A percentile compares a stretch with the other conserved stretches of the same genome.
Conservation (phyloP, 2,797 vertebrate genomes). For the Hypotaenidia okinawae region DNA sequence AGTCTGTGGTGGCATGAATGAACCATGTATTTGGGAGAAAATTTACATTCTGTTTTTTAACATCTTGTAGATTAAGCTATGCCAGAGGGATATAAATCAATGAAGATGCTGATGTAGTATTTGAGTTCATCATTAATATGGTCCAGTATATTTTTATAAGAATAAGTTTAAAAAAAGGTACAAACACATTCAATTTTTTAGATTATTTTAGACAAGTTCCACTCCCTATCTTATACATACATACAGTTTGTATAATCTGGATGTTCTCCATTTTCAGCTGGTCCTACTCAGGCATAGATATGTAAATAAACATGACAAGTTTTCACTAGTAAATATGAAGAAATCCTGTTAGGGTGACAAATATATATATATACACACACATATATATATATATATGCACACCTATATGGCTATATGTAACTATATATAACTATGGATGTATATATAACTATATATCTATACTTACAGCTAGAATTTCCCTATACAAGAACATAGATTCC, state of each 20-base stretch:
- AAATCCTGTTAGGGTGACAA: neutral
- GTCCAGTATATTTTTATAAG: neutral
- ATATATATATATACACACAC: neutral
- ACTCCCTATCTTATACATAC: neutral
- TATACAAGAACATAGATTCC: neutral
- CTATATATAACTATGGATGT: neutral
- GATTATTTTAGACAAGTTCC: neutral
- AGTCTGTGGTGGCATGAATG: constrained; percentile 51
- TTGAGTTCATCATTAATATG: constrained; percentile 1
- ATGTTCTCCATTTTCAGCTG: neutral
- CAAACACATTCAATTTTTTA: neutral
- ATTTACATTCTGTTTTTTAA: constrained; percentile 40
- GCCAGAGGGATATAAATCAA: constrained; percentile 62
- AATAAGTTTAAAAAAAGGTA: neutral
- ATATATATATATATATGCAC: too few species aligned
- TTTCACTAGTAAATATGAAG: neutral
- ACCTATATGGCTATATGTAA: too few species aligned
- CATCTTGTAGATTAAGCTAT: constrained; percentile 41
- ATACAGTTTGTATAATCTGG: neutral
- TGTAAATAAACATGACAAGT: neutral
- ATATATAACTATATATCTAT: too few species aligned
- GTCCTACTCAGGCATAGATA: neutral
- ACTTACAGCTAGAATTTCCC: neutral
- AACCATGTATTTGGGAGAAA: neutral
- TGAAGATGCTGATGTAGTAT: neutral